phyloP scores from a whole-genome alignment of 2,888 invertebrate genomes.

The Drosophila ochracea region DNA sequence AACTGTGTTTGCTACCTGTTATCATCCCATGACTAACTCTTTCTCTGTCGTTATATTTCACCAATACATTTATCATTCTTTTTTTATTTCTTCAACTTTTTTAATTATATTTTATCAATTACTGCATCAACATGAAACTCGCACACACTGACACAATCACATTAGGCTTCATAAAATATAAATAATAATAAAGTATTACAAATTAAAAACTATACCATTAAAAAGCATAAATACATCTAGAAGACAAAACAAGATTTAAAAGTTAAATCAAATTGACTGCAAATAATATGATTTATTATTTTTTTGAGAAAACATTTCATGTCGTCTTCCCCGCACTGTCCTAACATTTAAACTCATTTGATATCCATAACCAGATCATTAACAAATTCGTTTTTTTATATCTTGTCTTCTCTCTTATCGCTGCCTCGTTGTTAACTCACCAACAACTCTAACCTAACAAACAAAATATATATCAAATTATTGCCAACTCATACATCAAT shows the following conservation, averaged over 20 bases:
- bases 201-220: not conserved
- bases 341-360: conserved; percentile 24
- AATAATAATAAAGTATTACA: not conserved
- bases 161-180: conserved; percentile 7
- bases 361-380: conserved; percentile 70
- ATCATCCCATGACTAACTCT: not conserved
- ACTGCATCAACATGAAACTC: conserved; percentile 20
- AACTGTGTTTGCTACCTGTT: not conserved
- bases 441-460: conserved; percentile 47
- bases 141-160: conserved; percentile 21
- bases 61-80: not conserved
- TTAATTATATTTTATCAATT: conserved; percentile 16
- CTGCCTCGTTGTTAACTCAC: conserved; percentile 69
- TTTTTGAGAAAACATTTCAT: conserved; percentile 10
- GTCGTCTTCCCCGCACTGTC: conserved; percentile 10
- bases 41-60: not conserved
- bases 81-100: not conserved
- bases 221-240: not conserved
- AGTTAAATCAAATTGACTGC: not conserved
- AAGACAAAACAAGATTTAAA: not conserved
- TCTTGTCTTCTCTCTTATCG: conserved; percentile 77
- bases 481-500: conserved; percentile 48
- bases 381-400: conserved; percentile 75
- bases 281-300: not conserved
- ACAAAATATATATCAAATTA: conserved; percentile 29